A percentile compares a stretch with the other conserved stretches of the same genome.
Evolutionary conservation across 2,888 invertebrate genomes (phyloP).

Genomic region (Scaptodrosophila latifasciaeformis): DNA sequence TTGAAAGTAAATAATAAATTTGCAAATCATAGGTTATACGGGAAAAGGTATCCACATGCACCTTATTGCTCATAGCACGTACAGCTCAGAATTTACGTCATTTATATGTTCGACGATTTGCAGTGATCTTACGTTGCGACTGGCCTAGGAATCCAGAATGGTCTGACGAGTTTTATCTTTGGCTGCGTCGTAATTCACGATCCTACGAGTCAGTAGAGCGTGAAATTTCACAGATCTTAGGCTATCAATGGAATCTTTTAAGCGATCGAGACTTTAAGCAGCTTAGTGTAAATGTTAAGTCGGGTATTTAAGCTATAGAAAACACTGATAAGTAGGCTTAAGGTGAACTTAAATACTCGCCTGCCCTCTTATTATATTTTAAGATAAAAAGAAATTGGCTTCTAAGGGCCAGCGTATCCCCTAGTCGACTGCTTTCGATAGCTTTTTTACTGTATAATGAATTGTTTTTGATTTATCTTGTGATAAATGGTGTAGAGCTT

Average conservation of each 20-base stretch:
- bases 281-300: slow-evolving; percentile 33
- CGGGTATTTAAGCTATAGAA: slow-evolving; percentile 32
- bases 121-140: slow-evolving; percentile 81
- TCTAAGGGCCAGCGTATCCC: no score
- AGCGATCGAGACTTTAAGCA: slow-evolving; percentile 80
- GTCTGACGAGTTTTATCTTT: slow-evolving; percentile 80
- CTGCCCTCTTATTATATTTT: no score
- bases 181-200: slow-evolving; percentile 79
- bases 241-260: slow-evolving; percentile 81
- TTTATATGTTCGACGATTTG: slow-evolving; percentile 82
- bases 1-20: no score
- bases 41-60: slow-evolving; percentile 86
- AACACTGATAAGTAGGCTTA: no score
- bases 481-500: slow-evolving; percentile 59
- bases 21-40: slow-evolving; percentile 81
- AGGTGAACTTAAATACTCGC: no score
- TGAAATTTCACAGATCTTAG: slow-evolving; percentile 82
- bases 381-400: no score
- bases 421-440: no score
- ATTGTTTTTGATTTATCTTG: no score
- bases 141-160: slow-evolving; percentile 83
- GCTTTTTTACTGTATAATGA: no score
- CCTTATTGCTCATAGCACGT: slow-evolving; percentile 82
- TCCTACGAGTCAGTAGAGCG: slow-evolving; percentile 81
- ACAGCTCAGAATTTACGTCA: slow-evolving; percentile 79